Base-by-base conservation (phyloP, 64 coral and sea anemone genomes). In the Porites lutea region DNA sequence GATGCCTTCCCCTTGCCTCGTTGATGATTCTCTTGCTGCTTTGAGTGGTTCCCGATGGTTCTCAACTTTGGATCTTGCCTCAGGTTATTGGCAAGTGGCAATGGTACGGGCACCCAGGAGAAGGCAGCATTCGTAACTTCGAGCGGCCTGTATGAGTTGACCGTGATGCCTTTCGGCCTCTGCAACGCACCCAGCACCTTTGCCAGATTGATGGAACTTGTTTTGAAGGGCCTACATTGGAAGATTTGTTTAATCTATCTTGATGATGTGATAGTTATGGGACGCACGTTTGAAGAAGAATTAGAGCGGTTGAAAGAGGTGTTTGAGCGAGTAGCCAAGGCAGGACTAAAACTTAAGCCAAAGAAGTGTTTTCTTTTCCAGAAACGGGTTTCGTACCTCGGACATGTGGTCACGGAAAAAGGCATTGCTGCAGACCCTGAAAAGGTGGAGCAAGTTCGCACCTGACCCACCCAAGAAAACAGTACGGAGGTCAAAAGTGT, bases 161-260 rank as follows among this genome's bases (percentile, higher is more conserved):
- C n/a, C n/a, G n/a, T n/a, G n/a, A n/a, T n/a, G n/a, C n/a, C n/a
- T n/a, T n/a, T n/a, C n/a, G n/a, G n/a, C n/a, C n/a, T n/a, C n/a
- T n/a, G n/a, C n/a, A n/a, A n/a, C n/a, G 71, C 71, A 9, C 71
- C 71, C 47, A 37, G 75, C 44, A 79, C 61, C 65, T 90, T 95
- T 50, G 53, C 91, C 54, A 60, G 63, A 14, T 51, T 95, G 20
- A 95, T 95, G 82, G 89, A 95, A 54, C 21, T 68, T 21, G 92
- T 89, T 3, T 62, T 89, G 72, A 52, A 48, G 46, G 87, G 87
- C 0, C 48, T 89, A 0, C 88, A 72, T 52, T 94, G 71, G 79
- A 65, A 72, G 52, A 15, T 89, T 50, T 86, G 79, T 4, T 37
- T 89, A 5, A 47, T 86, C 22, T 78, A 90, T 6, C 16, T 94